A percentile compares a stretch with the other conserved stretches of the same genome.
These are phyloP conservation scores for Synanthedon myopaeformis DNA, from an alignment of 2,888 invertebrate species.

Conservation along the genomic window DNA sequence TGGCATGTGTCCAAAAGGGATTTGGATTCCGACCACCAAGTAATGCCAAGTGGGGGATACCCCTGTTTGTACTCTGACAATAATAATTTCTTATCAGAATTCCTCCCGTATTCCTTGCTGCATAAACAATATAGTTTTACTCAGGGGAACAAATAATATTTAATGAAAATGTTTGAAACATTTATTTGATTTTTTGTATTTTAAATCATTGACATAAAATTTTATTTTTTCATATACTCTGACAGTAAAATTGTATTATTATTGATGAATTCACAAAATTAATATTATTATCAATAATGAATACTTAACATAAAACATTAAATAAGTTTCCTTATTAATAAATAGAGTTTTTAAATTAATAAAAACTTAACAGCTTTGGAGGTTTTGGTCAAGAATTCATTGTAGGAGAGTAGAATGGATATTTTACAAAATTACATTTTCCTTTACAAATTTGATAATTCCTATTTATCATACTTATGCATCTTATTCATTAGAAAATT, in stretches of 20 bases:
- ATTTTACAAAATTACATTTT: constrained; percentile 18
- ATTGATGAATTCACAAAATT: constrained; percentile 13
- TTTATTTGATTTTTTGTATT: constrained; percentile 41
- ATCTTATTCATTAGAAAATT: constrained; percentile 37
- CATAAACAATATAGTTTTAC: not conserved
- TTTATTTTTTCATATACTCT: constrained; percentile 33
- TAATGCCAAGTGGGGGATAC: not conserved
- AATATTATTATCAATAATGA: constrained; percentile 1
- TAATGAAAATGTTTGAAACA: constrained; percentile 42
- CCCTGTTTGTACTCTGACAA: not conserved
- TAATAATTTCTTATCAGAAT: not conserved
- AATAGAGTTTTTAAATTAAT: not conserved
- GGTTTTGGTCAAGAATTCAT: constrained; percentile 26
- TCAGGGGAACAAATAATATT: too few relatives aligned
- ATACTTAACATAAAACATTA: not conserved
- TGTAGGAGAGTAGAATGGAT: constrained; percentile 24
- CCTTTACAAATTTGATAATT: not conserved
- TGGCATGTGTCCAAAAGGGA: not conserved
- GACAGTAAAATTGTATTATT: constrained; percentile 21
- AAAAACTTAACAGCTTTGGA: not conserved
- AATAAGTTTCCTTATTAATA: not conserved
- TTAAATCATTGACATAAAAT: constrained; percentile 31
- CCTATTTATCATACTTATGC: constrained; percentile 1
- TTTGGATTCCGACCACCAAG: not conserved
- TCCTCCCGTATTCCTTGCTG: not conserved